phyloP scores from a whole-genome alignment of 64 coral and sea anemone genomes.

The Pocillopora verrucosa region DNA sequence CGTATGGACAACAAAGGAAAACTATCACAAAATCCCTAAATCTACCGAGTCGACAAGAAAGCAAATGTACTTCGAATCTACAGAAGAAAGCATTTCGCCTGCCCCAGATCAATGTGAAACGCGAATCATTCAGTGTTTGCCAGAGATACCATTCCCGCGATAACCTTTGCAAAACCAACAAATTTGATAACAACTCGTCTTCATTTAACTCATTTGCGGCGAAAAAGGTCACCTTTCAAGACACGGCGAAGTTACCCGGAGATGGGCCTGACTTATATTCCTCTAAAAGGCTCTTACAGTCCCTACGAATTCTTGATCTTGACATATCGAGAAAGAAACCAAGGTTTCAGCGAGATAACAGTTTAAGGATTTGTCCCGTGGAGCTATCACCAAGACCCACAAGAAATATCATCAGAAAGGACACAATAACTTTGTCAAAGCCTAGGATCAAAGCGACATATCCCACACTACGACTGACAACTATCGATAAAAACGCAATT shows the following conservation, averaged over 20 bases:
- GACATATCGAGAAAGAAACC: not conserved
- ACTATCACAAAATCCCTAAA: not conserved
- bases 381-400: constrained; percentile 14
- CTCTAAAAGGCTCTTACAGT: constrained; percentile 16
- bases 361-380: constrained; percentile 25
- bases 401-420: not conserved
- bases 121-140: constrained; percentile 6
- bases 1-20: not conserved
- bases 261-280: not conserved
- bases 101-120: constrained; percentile 14
- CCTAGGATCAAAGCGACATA: constrained; percentile 2
- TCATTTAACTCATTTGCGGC: constrained; percentile 2
- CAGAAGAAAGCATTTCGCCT: not conserved
- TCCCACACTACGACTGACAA: constrained; percentile 16
- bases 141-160: not conserved
- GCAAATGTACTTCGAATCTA: not conserved
- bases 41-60: not conserved
- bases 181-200: not conserved
- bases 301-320: not conserved
- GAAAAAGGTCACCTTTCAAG: constrained; percentile 8
- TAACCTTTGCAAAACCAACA: constrained; percentile 1
- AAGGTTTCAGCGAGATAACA: constrained; percentile 8
- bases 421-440: not conserved
- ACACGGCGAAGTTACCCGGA: not conserved
- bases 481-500: constrained; percentile 26